phyloP scores from a whole-genome alignment of 1,140 invertebrate genomes.

The Diabrotica undecimpunctata region DNA sequence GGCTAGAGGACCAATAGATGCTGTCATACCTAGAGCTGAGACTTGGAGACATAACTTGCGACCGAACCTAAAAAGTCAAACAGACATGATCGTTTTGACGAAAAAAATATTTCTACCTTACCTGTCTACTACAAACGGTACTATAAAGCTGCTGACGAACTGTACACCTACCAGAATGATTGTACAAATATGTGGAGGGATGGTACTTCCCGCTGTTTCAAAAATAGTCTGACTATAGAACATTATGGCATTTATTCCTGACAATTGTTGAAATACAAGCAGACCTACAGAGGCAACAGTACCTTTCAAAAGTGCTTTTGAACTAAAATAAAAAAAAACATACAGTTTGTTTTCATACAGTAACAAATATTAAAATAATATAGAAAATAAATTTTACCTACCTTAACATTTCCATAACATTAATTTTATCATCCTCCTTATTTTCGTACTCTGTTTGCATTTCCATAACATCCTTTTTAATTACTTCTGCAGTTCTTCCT shows the following conservation, averaged over 20 bases:
- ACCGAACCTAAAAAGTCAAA: slow-evolving; percentile 54
- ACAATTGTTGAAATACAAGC: slow-evolving; percentile 71
- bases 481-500: neutral
- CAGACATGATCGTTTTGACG: too few species aligned
- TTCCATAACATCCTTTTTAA: slow-evolving; percentile 6
- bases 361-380: too few species aligned
- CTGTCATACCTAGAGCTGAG: slow-evolving; percentile 60
- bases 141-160: slow-evolving; percentile 24
- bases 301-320: slow-evolving; percentile 57
- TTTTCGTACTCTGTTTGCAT: slow-evolving; percentile 1
- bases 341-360: too few species aligned
- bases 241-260: slow-evolving; percentile 78
- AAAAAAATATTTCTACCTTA: neutral
- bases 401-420: slow-evolving; percentile 10
- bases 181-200: slow-evolving; percentile 56
- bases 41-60: slow-evolving; percentile 65
- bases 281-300: slow-evolving; percentile 67
- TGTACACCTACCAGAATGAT: slow-evolving; percentile 74
- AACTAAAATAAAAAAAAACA: slow-evolving; percentile 32
- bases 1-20: slow-evolving; percentile 28
- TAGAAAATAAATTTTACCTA: neutral
- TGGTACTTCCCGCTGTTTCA: slow-evolving; percentile 53
- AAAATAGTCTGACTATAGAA: slow-evolving; percentile 77
- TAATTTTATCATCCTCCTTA: neutral
- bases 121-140: slow-evolving; percentile 12